Evolutionary conservation across 2,113 vertebrate species (phyloP).

Genomic region (Empidonax traillii): DNA sequence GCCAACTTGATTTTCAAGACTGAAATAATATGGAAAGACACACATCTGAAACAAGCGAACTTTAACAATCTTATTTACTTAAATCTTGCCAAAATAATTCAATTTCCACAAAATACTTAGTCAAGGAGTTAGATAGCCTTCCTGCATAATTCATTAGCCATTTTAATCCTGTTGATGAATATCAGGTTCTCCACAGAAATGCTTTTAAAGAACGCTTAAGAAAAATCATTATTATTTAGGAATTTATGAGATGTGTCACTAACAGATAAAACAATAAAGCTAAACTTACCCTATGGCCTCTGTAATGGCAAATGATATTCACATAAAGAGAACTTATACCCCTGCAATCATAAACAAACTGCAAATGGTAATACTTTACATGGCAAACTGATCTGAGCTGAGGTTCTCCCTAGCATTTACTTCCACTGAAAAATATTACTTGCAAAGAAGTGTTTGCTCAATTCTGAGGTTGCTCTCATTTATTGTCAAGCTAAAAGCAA

Average conservation of each 20-base stretch:
- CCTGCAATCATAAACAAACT: not conserved
- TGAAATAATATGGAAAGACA: not conserved
- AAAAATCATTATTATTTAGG: not conserved
- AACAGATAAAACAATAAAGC: constrained; percentile 40
- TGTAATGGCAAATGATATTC: not conserved
- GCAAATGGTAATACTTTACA: not conserved
- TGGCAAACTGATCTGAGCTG: not conserved
- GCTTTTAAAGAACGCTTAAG: constrained; percentile 54
- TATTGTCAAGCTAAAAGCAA: not conserved
- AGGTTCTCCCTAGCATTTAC: not conserved
- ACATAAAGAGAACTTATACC: not conserved
- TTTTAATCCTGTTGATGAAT: constrained; percentile 51
- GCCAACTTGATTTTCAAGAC: not conserved
- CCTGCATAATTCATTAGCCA: constrained; percentile 56
- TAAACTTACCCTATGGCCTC: not conserved
- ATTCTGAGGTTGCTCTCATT: not conserved
- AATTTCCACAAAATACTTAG: constrained; percentile 40
- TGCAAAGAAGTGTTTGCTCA: not conserved
- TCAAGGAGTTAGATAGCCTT: constrained; percentile 41
- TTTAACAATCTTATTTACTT: constrained; percentile 21
- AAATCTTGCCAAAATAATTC: constrained; percentile 42
- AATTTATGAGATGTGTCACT: constrained; percentile 10
- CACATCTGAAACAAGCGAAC: constrained; percentile 4
- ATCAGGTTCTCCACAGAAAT: constrained; percentile 36
- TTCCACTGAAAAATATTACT: not conserved